Evolutionary conservation across 2,888 invertebrate species (phyloP).

Genomic region (Orthosia incerta): DNA sequence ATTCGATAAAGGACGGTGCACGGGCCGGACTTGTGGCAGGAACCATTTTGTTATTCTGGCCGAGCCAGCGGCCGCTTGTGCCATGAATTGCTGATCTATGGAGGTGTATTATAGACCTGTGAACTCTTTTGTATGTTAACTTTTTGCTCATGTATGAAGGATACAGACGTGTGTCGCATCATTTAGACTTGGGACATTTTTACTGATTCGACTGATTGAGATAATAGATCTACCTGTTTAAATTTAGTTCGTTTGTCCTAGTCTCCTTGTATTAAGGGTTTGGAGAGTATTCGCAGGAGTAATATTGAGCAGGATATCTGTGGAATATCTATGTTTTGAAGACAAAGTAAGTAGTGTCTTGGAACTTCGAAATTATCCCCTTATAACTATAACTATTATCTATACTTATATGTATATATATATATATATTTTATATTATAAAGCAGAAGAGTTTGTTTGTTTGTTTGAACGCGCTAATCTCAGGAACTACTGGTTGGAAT

Average conservation of each 20-base stretch:
- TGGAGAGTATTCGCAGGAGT: not conserved
- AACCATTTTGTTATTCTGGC: slow-evolving; percentile 53
- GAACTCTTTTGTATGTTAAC: slow-evolving; percentile 15
- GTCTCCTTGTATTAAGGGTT: slow-evolving; percentile 2
- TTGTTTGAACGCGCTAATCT: no score
- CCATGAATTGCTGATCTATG: slow-evolving; percentile 52
- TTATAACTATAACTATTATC: no score
- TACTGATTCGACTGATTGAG: slow-evolving; percentile 35
- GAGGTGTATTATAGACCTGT: slow-evolving; percentile 16
- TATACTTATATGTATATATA: no score
- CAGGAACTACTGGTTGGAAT: no score
- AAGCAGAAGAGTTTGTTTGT: no score
- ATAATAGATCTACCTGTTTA: slow-evolving; percentile 22
- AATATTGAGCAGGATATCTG: not conserved
- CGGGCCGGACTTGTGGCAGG: slow-evolving; percentile 28
- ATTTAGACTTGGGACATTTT: not conserved
- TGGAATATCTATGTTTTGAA: not conserved
- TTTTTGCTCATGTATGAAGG: slow-evolving; percentile 25
- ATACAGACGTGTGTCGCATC: slow-evolving; percentile 44
- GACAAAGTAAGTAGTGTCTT: no score
- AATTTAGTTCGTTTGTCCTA: slow-evolving; percentile 28
- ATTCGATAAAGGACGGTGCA: slow-evolving; percentile 34
- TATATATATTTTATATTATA: no score
- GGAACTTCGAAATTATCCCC: not conserved
- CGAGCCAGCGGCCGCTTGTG: slow-evolving; percentile 24